Evolutionary conservation across 2,797 vertebrate genomes (phyloP).

Genomic region (Sarcoramphus papa): DNA sequence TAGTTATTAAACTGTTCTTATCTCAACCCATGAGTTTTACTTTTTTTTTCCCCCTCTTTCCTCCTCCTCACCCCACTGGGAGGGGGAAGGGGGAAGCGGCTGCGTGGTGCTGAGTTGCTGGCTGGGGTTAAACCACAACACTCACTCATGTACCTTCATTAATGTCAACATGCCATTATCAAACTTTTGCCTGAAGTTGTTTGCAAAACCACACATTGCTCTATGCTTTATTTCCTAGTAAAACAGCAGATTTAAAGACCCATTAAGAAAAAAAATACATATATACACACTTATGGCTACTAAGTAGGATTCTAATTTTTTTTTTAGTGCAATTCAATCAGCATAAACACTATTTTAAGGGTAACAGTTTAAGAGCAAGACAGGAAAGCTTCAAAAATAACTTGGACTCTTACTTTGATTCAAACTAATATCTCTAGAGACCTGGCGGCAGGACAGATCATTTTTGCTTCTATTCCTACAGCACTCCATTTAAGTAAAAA

Average conservation of each 20-base stretch:
- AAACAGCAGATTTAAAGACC: background rate
- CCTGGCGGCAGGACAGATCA: background rate
- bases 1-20: too few species aligned
- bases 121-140: too few species aligned
- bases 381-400: background rate
- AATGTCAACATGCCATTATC: background rate
- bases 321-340: background rate
- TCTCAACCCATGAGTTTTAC: too few species aligned
- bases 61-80: too few species aligned
- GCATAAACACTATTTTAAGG: background rate
- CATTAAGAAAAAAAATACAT: background rate
- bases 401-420: background rate
- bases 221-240: background rate
- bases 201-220: background rate
- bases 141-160: background rate
- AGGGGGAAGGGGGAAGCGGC: too few species aligned
- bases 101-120: too few species aligned
- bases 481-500: background rate
- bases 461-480: background rate
- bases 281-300: background rate
- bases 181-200: background rate
- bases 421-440: background rate
- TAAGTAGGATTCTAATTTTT: background rate
- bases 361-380: background rate
- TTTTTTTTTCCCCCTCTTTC: too few species aligned